Conservation (phyloP, 2,888 invertebrate species). For the Meteorus cinctellus region DNA sequence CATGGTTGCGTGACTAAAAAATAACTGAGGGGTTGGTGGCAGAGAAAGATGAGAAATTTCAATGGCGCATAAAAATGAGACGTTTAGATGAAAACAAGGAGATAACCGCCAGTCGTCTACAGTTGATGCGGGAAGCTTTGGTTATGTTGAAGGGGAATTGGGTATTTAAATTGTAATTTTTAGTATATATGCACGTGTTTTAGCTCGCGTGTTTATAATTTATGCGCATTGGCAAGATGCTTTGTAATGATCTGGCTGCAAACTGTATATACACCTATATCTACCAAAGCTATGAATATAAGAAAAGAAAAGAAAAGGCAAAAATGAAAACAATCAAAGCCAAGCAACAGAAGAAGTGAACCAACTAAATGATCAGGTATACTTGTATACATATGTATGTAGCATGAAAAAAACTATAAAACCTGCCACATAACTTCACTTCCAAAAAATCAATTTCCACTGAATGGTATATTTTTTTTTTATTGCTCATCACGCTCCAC, state of each 20-base stretch:
- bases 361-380: constrained; percentile 25
- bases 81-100: constrained; percentile 70
- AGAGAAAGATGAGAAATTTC: constrained; percentile 62
- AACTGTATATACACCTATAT: constrained; percentile 29
- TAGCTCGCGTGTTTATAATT: constrained; percentile 69
- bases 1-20: constrained; percentile 36
- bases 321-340: not conserved
- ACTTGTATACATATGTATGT: constrained; percentile 9
- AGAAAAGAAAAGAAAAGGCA: not conserved
- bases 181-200: constrained; percentile 56
- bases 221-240: constrained; percentile 69
- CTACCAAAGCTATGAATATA: not conserved
- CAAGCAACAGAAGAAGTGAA: constrained; percentile 8
- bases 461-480: constrained; percentile 3
- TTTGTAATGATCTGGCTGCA: constrained; percentile 40
- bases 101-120: constrained; percentile 57
- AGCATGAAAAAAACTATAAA: constrained; percentile 32
- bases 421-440: constrained; percentile 27
- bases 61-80: constrained; percentile 71
- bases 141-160: constrained; percentile 51
- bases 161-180: constrained; percentile 72
- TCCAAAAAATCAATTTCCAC: constrained; percentile 31
- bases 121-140: constrained; percentile 53
- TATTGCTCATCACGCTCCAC: constrained; percentile 3
- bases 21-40: constrained; percentile 32